Conservation (phyloP, 2,113 vertebrate species). For the Coracopsis vasa region DNA sequence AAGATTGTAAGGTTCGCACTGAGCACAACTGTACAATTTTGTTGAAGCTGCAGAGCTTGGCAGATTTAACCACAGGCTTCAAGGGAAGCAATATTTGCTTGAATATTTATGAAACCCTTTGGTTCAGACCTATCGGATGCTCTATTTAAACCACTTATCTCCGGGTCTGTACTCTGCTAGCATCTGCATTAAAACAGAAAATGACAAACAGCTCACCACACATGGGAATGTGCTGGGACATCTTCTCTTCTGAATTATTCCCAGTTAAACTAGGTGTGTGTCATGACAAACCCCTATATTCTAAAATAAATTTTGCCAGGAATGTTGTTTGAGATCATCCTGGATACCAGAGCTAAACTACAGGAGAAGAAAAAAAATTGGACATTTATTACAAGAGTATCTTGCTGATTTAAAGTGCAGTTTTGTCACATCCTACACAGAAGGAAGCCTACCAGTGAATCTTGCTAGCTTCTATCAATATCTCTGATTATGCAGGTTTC, state of each 20-base stretch:
- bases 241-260: background rate
- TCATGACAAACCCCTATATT: background rate
- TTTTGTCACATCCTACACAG: background rate
- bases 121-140: background rate
- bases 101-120: background rate
- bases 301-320: background rate
- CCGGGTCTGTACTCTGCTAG: background rate
- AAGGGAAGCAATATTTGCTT: background rate
- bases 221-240: background rate
- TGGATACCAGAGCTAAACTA: background rate
- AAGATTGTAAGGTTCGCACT: background rate
- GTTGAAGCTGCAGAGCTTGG: background rate
- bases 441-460: background rate
- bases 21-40: background rate
- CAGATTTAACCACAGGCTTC: background rate
- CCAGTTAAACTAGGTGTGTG: background rate
- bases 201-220: background rate
- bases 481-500: background rate
- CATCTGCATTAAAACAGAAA: background rate
- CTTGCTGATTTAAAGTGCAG: background rate
- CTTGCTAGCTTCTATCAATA: background rate
- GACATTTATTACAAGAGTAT: background rate
- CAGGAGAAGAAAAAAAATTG: background rate
- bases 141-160: constrained; percentile 1
- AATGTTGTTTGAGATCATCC: background rate